These are phyloP conservation scores for Cheilosia vulpina DNA, from an alignment of 2,888 invertebrate species.

Conservation along the genomic window DNA sequence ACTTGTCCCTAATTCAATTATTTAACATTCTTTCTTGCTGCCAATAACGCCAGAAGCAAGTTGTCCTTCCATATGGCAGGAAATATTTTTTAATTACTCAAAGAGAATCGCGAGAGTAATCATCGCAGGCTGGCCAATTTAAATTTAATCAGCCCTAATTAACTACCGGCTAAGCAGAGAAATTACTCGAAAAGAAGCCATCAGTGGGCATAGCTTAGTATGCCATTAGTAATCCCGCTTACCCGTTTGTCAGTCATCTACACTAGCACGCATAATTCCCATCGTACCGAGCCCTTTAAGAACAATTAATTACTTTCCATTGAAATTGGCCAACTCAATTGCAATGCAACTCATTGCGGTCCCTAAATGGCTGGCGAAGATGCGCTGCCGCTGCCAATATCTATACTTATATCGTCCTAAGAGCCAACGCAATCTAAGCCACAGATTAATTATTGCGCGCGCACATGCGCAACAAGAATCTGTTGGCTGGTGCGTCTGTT, in stretches of 20 bases:
- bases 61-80: not conserved
- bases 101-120: conserved; percentile 8
- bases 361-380: conserved; percentile 23
- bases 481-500: not conserved
- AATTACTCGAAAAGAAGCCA: conserved; percentile 29
- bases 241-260: not conserved
- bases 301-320: conserved; percentile 50
- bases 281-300: conserved; percentile 17
- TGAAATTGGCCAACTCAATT: conserved; percentile 50
- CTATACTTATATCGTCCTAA: conserved; percentile 3
- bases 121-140: not conserved
- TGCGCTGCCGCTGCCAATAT: not conserved
- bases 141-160: conserved; percentile 26
- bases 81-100: conserved; percentile 13
- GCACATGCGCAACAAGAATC: conserved; percentile 29
- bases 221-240: conserved; percentile 22
- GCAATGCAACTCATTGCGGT: conserved; percentile 12
- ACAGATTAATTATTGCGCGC: conserved; percentile 18
- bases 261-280: not conserved
- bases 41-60: not conserved
- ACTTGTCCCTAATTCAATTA: not conserved
- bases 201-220: conserved; percentile 14
- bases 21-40: not conserved
- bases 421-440: conserved; percentile 2
- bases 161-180: conserved; percentile 19